Evolutionary conservation across 2,797 vertebrate genomes (phyloP).

Genomic region (Liasis olivaceus): DNA sequence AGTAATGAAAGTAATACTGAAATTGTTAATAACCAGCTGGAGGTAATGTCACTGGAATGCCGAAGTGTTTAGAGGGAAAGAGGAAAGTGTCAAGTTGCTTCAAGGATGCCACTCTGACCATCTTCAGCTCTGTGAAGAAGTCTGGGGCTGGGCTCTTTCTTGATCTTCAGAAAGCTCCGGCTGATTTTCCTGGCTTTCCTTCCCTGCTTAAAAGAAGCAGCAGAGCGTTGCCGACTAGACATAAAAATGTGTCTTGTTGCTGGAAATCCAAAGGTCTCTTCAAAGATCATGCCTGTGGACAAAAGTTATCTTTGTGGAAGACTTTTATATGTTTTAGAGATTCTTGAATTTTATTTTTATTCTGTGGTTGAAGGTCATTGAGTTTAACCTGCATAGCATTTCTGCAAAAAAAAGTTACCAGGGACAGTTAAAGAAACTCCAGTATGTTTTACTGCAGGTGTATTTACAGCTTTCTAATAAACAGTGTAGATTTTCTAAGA

Average conservation of each 20-base stretch:
- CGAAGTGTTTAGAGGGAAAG: background rate
- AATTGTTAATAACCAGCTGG: background rate
- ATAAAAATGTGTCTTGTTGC: background rate
- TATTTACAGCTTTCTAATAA: constrained; percentile 26
- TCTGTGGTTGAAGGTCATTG: background rate
- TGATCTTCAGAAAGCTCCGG: background rate
- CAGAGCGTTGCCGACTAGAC: background rate
- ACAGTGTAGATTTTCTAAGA: constrained; percentile 3
- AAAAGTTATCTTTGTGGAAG: background rate
- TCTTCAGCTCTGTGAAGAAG: background rate
- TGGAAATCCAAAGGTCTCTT: constrained; percentile 18
- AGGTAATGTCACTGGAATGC: background rate
- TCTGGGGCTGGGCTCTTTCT: background rate
- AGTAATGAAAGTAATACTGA: background rate
- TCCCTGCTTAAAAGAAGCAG: background rate
- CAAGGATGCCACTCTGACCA: background rate
- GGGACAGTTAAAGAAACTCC: constrained; percentile 5
- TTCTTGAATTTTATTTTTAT: background rate
- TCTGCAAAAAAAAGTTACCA: background rate
- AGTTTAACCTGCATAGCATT: background rate
- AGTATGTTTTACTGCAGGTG: constrained; percentile 5
- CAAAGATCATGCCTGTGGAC: background rate
- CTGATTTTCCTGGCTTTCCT: background rate
- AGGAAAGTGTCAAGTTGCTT: background rate
- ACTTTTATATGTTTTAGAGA: background rate